Evolutionary conservation across 2,113 vertebrate species (phyloP).

Genomic region (Muntiacus reevesi): DNA sequence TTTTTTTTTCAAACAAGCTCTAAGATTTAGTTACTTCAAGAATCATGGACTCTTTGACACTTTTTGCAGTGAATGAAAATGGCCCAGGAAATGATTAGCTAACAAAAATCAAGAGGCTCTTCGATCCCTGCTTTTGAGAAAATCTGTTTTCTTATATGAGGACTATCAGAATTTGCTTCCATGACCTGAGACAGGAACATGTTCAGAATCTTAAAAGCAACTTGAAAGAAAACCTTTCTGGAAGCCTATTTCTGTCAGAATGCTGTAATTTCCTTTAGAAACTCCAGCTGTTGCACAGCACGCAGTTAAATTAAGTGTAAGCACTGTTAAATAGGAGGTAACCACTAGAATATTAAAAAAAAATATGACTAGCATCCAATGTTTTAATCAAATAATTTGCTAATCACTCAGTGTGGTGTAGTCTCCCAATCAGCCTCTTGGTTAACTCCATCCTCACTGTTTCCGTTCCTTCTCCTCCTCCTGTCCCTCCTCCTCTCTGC

Average conservation of each 20-base stretch:
- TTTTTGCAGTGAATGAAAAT: slow-evolving; percentile 64
- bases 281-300: slow-evolving; percentile 55
- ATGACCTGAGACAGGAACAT: neutral
- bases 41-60: slow-evolving; percentile 52
- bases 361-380: slow-evolving; percentile 69
- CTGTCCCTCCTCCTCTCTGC: slow-evolving; percentile 14
- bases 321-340: slow-evolving; percentile 67
- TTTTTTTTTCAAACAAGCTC: slow-evolving; percentile 16
- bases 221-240: slow-evolving; percentile 65
- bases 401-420: slow-evolving; percentile 83
- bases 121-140: neutral
- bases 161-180: slow-evolving; percentile 75
- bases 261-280: slow-evolving; percentile 58
- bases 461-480: neutral
- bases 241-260: slow-evolving; percentile 65
- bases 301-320: slow-evolving; percentile 69
- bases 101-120: slow-evolving; percentile 67
- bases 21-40: neutral
- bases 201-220: slow-evolving; percentile 69
- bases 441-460: slow-evolving; percentile 60
- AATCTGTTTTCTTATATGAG: slow-evolving; percentile 72
- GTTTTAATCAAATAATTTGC: slow-evolving; percentile 93
- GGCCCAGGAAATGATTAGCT: slow-evolving; percentile 51
- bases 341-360: slow-evolving; percentile 44
- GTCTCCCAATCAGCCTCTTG: slow-evolving; percentile 81